These are phyloP conservation scores for Alauda arvensis DNA, from an alignment of 2,797 vertebrate genomes.

Conservation along the genomic window DNA sequence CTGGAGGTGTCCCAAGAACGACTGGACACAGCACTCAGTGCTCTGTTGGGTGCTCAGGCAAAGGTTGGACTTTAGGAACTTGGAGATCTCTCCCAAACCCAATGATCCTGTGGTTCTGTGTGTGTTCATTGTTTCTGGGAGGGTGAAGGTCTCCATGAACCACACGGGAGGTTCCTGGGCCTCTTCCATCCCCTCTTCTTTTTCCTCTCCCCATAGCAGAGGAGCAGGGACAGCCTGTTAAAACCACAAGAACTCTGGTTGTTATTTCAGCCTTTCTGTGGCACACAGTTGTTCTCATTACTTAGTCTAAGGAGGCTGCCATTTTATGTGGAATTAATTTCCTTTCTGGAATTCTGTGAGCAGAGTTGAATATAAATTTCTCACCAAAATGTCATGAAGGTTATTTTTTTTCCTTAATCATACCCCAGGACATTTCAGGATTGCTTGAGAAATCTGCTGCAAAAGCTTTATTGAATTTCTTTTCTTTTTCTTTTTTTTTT, in stretches of 20 bases:
- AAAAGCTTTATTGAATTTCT: constrained; percentile 14
- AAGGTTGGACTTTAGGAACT: background rate
- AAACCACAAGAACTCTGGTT: background rate
- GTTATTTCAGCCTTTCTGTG: constrained; percentile 29
- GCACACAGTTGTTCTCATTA: constrained; percentile 37
- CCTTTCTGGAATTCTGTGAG: constrained; percentile 28
- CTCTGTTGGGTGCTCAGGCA: background rate
- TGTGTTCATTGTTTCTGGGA: background rate
- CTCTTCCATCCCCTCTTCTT: background rate
- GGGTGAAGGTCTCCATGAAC: background rate
- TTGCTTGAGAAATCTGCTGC: constrained; percentile 7
- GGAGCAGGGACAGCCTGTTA: background rate
- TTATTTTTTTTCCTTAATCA: constrained; percentile 17
- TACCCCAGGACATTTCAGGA: constrained; percentile 4
- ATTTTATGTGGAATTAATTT: constrained; percentile 53
- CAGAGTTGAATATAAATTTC: constrained; percentile 34
- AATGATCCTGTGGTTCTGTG: background rate
- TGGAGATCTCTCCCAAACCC: background rate
- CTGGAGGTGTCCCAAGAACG: background rate
- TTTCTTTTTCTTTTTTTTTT: background rate
- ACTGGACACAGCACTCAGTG: too few relatives aligned
- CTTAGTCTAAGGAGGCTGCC: constrained; percentile 27
- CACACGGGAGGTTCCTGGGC: background rate
- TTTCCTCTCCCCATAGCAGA: background rate
- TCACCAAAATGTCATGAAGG: constrained; percentile 12